Conservation (phyloP, 2,113 vertebrate species). For the Nettapus auritus region DNA sequence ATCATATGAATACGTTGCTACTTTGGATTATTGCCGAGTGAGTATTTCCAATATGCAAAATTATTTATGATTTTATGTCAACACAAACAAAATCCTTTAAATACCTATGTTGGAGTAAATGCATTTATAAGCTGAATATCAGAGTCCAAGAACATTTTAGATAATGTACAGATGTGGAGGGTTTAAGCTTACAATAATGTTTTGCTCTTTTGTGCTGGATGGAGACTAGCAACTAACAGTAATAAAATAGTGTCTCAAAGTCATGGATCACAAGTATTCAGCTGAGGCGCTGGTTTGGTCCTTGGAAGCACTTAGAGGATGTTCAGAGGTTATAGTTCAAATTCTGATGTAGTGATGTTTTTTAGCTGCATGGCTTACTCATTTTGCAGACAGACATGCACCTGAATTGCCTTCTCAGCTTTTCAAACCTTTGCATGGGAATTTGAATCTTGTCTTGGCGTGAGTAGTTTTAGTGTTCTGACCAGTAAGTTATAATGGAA, state of each 20-base stretch:
- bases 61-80: not conserved
- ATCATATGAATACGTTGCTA: slow-evolving; percentile 93
- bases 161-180: not conserved
- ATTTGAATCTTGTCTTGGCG: not conserved
- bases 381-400: not conserved
- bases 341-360: not conserved
- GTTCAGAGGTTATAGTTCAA: not conserved
- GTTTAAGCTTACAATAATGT: not conserved
- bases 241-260: not conserved
- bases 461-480: not conserved
- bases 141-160: not conserved
- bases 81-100: not conserved
- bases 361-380: not conserved
- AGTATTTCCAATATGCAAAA: not conserved
- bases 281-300: accelerated
- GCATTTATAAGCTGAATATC: not conserved
- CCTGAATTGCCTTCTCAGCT: not conserved
- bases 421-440: not conserved
- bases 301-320: not conserved
- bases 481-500: not conserved
- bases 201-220: not conserved
- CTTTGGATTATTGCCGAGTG: slow-evolving; percentile 94
- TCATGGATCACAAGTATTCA: not conserved
- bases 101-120: not conserved
- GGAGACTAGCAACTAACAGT: not conserved